Base-by-base conservation (phyloP, 2,888 invertebrate genomes). In the Pammene fasciana region DNA sequence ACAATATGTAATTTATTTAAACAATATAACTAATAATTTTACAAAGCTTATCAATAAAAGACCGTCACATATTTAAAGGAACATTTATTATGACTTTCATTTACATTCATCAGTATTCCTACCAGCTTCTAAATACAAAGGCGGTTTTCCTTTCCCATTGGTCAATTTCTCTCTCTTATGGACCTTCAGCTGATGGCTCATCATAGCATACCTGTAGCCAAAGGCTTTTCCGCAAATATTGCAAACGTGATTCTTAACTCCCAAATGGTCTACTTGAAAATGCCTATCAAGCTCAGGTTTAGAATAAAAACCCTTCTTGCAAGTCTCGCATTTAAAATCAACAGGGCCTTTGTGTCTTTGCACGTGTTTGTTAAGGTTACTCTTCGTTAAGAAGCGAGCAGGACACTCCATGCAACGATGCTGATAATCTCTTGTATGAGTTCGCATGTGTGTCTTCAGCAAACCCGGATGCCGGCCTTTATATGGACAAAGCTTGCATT, bases 401-500 rank as follows among this genome's bases (percentile, higher is more conserved):
- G 79, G 73, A 64, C 84, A 84, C 56, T 76, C 77, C 14, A 77
- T 72, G 74, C 84, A 84, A 66, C 79, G 78, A 52, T 84, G 83
- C 48, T 78, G 76, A 34, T 84, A 84, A 48, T 83, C 82, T 26
- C 78, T 77, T 0, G 80, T 83, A 68, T 84, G 84, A 1, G 82
- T 82, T 36, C 78, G 74, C 7, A 84, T 78, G 73, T 85, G 85
- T 0, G 81, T 73, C 72, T 79, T 83, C 2, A 85, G 72, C 5
- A 83, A 68, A 0, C 73, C 82, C 50, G 78, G 71, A 68, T 82
- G 81, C 26, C 81, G 75, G 0, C 82, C 83, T 57, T 76, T 73
- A 50, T 85, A 85, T 0, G 85, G 84, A 66, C 85, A 85, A 67
- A 79, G 81, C 38, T 78, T 76, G 65, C 85, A 85, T 75, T 82